Evolutionary conservation across 2,888 invertebrate species (phyloP).

Genomic region (Odontocolon sp.): DNA sequence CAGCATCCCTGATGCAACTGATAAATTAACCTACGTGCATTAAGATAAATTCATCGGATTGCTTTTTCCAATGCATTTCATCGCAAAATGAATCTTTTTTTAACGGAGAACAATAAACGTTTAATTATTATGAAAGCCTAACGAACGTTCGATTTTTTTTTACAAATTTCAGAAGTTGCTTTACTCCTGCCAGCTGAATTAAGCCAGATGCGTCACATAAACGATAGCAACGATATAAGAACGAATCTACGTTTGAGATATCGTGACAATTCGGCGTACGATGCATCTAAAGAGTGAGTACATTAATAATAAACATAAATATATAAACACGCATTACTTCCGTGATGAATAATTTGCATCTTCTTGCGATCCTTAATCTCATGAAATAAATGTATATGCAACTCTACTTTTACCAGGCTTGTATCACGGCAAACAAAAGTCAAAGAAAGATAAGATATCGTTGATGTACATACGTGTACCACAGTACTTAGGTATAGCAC

Average conservation of each 20-base stretch:
- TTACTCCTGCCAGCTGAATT: slow-evolving; percentile 90
- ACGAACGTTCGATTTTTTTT: slow-evolving; percentile 15
- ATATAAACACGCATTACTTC: not conserved
- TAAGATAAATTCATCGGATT: too few species aligned
- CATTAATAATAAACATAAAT: not conserved
- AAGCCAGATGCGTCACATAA: slow-evolving; percentile 88
- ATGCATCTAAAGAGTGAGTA: slow-evolving; percentile 88
- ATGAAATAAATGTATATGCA: not conserved
- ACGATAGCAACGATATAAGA: slow-evolving; percentile 91
- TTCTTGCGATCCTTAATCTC: too few species aligned
- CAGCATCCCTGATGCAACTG: too few species aligned
- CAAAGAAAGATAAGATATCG: not conserved
- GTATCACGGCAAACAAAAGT: not conserved
- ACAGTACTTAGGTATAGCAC: not conserved
- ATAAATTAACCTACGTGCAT: too few species aligned
- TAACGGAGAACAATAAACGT: too few species aligned
- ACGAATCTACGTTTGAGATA: slow-evolving; percentile 89
- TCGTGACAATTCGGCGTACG: slow-evolving; percentile 88
- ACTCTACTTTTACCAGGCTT: not conserved
- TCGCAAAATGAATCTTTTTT: too few species aligned
- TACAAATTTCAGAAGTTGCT: slow-evolving; percentile 87
- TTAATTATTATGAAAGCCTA: too few species aligned
- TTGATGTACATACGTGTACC: not conserved
- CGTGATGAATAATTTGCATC: too few species aligned
- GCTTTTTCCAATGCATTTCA: too few species aligned